Percentiles rank a stretch among this genome's conserved stretches.
phyloP scores from a whole-genome alignment of 2,113 vertebrate species.

The Ascaphus truei region DNA sequence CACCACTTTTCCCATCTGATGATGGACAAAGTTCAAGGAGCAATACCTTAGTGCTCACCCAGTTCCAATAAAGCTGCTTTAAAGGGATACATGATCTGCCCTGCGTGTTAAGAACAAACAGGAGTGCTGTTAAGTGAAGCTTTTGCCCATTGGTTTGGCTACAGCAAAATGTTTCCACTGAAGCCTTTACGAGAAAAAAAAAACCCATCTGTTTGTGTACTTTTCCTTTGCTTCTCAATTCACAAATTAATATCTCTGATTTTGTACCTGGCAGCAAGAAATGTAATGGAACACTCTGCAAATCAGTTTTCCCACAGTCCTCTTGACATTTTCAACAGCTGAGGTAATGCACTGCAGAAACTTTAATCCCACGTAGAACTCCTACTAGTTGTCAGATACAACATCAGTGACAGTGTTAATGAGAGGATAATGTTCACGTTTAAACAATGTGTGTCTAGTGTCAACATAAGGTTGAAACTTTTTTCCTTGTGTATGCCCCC shows the following conservation, averaged over 20 bases:
- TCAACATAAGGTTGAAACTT: too few species aligned
- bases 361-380: background rate
- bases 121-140: background rate
- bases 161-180: conserved; percentile 27
- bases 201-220: background rate
- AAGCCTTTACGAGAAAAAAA: background rate
- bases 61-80: background rate
- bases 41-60: too few species aligned
- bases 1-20: too few species aligned
- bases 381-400: too few species aligned
- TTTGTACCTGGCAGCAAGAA: background rate
- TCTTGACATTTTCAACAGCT: background rate
- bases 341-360: background rate
- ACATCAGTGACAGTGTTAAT: too few species aligned
- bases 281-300: background rate
- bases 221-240: background rate
- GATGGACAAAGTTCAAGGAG: too few species aligned
- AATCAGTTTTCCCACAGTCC: background rate
- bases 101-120: too few species aligned
- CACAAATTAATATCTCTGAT: background rate
- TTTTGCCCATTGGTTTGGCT: conserved; percentile 4
- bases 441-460: too few species aligned
- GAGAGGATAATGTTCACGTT: too few species aligned
- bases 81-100: background rate
- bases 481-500: too few species aligned